A percentile compares a stretch with the other conserved stretches of the same genome.
These are phyloP conservation scores for Tolypeutes matacus DNA, from an alignment of 2,797 vertebrate genomes.

Conservation along the genomic window DNA sequence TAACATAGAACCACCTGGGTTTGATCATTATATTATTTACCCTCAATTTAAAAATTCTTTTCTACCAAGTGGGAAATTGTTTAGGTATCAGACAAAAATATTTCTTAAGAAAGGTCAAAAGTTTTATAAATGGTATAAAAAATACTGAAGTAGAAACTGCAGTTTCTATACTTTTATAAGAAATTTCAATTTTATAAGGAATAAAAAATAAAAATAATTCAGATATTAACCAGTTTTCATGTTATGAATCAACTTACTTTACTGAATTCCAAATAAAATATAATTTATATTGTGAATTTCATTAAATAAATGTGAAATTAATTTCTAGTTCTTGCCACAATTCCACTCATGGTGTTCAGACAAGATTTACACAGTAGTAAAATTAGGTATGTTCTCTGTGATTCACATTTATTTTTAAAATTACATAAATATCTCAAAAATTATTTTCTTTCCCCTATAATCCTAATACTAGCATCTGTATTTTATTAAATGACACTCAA, in stretches of 20 bases:
- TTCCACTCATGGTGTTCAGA: background rate
- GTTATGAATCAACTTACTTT: background rate
- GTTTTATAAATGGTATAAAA: conserved; percentile 16
- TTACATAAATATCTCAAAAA: background rate
- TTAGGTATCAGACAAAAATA: background rate
- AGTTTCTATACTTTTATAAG: conserved; percentile 5
- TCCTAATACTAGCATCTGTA: background rate
- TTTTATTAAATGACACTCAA: background rate
- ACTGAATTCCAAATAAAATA: background rate
- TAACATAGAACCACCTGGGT: conserved; percentile 80
- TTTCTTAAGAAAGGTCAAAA: conserved; percentile 5
- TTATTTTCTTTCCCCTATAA: background rate
- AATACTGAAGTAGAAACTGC: background rate
- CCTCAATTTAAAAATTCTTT: background rate
- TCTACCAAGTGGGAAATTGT: background rate
- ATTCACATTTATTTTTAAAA: conserved; percentile 5
- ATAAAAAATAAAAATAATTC: background rate
- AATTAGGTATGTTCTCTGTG: accelerated
- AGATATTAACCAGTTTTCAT: background rate
- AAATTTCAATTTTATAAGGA: background rate
- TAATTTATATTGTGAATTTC: background rate
- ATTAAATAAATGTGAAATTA: conserved; percentile 25
- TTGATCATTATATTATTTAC: accelerated
- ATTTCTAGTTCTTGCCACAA: accelerated
- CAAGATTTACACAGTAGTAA: background rate